Base-by-base conservation (phyloP, 2,113 vertebrate species). In the Alosa alosa region DNA sequence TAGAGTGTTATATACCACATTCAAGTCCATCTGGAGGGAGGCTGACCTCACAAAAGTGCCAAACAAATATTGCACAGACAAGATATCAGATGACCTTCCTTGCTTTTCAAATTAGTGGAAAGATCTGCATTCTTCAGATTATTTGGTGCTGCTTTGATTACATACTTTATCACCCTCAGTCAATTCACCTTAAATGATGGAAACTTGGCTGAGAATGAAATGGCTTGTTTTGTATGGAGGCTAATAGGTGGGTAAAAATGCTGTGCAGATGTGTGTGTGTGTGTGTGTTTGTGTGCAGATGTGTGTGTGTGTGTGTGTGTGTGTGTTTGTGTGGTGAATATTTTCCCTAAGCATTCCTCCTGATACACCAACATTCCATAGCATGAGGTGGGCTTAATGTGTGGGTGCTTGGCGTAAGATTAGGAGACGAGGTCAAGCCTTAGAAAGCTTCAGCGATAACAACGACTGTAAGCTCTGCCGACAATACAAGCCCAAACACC, bases 341-440 rank as follows among this genome's bases (percentile, higher is more conserved):
- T 78, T 78, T 78, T 39, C 36, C 72, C 36, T 36, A 11, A 78
- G 72, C 72, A 78, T 39, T 78, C 72, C 72, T 78, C 72, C 25
- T 17, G 13, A 78, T 78, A 78, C 39, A 17, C 13, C 25, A 36
- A 39, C 72, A 78, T 78, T 78, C 72, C 72, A 78, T 78, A 78
- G 72, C 55, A 60, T 60, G 55, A 60, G 55, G 55, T 22, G 55
- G 18, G 55, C 11, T 78, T 78, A 25, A 78, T 78, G 36, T 5
- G 10, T 78, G 72, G 10, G 13, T 78, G 72, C 5, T 39, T 78
- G 31, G 72, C 15, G 72, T 78, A 78, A 39, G 72, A 78, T 39
- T 13, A 78, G 72, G 72, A 78, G 72, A 39, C 39, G 72, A 78
- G 72, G 72, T 78, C 72, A 78, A 39, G 5, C 72, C 72, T 39